Evolutionary conservation across 1,140 invertebrate genomes (phyloP).

Genomic region (Bombus terrestris): DNA sequence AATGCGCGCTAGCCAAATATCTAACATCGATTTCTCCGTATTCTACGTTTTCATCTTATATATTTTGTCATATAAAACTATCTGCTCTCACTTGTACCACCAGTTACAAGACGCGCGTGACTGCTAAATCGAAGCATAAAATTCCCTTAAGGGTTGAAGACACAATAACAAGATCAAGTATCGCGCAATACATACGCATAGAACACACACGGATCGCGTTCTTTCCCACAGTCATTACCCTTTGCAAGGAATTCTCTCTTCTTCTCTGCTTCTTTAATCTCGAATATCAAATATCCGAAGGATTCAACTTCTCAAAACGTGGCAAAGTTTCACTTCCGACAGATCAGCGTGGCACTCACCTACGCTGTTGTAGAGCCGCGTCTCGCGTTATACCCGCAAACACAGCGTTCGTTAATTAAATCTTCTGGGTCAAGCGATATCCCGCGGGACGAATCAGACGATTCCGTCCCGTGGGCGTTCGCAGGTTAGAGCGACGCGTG

Average conservation of each 20-base stretch:
- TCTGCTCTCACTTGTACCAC: too few relatives aligned
- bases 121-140: too few relatives aligned
- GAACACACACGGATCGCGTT: neutral
- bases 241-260: neutral
- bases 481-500: conserved; percentile 31
- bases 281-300: neutral
- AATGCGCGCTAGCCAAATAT: too few relatives aligned
- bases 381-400: neutral
- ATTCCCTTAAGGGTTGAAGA: too few relatives aligned
- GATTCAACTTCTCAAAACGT: neutral
- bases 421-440: conserved; percentile 28
- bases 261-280: neutral
- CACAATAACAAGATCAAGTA: too few relatives aligned
- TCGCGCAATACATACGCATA: too few relatives aligned
- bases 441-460: neutral
- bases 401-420: conserved; percentile 35
- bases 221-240: neutral
- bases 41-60: too few relatives aligned
- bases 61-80: too few relatives aligned
- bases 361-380: neutral
- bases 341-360: neutral
- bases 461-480: conserved; percentile 38
- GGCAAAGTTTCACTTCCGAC: neutral
- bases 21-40: too few relatives aligned
- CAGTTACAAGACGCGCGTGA: too few relatives aligned